Percentiles rank a stretch among this genome's conserved stretches.
Evolutionary conservation across 1,140 invertebrate species (phyloP).

Genomic region (Zaprionus nigranus): DNA sequence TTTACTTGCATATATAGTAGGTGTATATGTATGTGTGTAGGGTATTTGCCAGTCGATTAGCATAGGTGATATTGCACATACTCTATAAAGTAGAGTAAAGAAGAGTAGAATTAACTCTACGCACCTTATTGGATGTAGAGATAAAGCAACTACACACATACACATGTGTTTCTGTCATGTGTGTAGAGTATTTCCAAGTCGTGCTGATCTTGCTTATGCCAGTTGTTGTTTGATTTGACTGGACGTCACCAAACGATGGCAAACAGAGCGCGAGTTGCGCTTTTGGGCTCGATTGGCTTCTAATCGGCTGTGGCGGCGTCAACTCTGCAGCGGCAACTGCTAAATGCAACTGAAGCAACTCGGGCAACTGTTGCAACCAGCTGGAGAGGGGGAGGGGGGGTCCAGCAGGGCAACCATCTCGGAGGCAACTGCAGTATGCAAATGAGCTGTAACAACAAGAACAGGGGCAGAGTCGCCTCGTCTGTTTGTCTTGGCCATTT

Average conservation of each 20-base stretch:
- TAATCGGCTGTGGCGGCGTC: constrained; percentile 75
- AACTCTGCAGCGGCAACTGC: constrained; percentile 66
- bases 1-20: background rate
- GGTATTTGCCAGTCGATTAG: background rate
- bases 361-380: constrained; percentile 21
- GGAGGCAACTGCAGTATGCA: constrained; percentile 59
- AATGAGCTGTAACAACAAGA: constrained; percentile 77
- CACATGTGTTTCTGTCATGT: no score
- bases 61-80: no score
- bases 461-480: constrained; percentile 53
- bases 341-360: constrained; percentile 31
- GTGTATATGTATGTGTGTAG: no score
- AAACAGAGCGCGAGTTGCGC: constrained; percentile 65
- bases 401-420: constrained; percentile 8
- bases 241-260: constrained; percentile 72
- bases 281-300: constrained; percentile 67
- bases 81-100: no score
- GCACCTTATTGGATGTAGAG: no score
- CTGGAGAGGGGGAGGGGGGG: no score
- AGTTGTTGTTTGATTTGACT: constrained; percentile 66
- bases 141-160: no score
- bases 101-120: no score
- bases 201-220: background rate
- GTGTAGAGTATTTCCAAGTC: constrained; percentile 16
- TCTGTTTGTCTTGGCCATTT: constrained; percentile 76